phyloP scores from a whole-genome alignment of 2,797 vertebrate species.

The Danio aesculapii region DNA sequence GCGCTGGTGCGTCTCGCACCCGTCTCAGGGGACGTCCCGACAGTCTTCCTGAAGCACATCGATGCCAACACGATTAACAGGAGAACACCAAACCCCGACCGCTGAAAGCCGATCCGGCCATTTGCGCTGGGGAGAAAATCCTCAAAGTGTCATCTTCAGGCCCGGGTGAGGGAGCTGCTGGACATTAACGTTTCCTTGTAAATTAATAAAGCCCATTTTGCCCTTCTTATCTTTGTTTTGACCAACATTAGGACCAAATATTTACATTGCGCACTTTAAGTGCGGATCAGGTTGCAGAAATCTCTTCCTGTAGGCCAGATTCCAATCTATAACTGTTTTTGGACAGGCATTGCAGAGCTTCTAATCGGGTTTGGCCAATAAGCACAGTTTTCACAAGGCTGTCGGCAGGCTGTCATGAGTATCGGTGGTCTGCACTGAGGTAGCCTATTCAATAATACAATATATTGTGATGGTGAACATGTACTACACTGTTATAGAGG shows the following conservation, averaged over 20 bases:
- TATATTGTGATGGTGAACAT: too few species aligned
- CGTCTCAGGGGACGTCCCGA: conserved; percentile 74
- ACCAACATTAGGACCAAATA: conserved; percentile 92
- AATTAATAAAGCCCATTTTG: conserved; percentile 93
- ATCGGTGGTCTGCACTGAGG: background rate
- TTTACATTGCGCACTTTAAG: conserved; percentile 97
- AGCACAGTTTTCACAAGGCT: conserved; percentile 49
- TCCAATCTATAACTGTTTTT: conserved; percentile 84
- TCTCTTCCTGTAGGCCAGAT: conserved; percentile 80
- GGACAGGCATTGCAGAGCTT: conserved; percentile 72
- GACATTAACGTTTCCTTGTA: conserved; percentile 88
- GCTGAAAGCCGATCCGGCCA: conserved; percentile 89
- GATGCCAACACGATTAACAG: conserved; percentile 91
- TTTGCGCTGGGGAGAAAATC: conserved; percentile 84
- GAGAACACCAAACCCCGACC: conserved; percentile 82
- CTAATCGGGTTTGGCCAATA: conserved; percentile 66
- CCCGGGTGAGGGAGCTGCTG: conserved; percentile 76
- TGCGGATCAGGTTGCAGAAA: conserved; percentile 91
- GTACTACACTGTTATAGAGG: too few species aligned
- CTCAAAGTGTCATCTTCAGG: conserved; percentile 85
- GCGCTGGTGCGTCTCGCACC: conserved; percentile 66
- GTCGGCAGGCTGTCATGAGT: conserved; percentile 47
- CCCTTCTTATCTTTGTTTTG: conserved; percentile 90
- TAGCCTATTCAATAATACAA: too few species aligned
- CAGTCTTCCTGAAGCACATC: conserved; percentile 88